phyloP scores from a whole-genome alignment of 2,113 vertebrate species.

The Xiphophorus couchianus region DNA sequence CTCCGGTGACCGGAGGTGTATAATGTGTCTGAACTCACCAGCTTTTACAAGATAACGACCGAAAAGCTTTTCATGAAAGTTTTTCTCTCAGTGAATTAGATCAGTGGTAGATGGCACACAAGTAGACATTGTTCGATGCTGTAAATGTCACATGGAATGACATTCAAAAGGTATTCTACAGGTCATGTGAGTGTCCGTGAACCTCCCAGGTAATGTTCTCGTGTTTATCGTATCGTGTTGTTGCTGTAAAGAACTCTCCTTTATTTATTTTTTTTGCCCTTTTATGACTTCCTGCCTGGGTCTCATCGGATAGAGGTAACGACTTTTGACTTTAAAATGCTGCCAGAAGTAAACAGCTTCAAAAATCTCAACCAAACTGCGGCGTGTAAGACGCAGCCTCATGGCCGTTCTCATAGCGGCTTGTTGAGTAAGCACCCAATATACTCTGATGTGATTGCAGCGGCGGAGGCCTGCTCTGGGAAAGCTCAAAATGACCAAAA shows the following conservation, averaged over 20 bases:
- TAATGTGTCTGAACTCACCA: background rate
- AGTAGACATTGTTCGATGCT: background rate
- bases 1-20: background rate
- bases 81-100: background rate
- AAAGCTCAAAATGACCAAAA: conserved; percentile 13
- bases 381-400: background rate
- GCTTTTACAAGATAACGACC: background rate
- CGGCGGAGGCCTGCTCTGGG: background rate
- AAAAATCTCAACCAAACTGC: background rate
- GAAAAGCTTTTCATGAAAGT: background rate
- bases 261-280: background rate
- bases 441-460: conserved; percentile 6
- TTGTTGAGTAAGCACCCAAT: conserved; percentile 7
- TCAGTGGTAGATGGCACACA: background rate
- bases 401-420: background rate
- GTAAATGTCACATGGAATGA: background rate
- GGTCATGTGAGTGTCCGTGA: background rate
- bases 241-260: background rate
- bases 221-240: background rate
- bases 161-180: background rate
- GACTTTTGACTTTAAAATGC: background rate
- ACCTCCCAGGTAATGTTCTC: background rate
- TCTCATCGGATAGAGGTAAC: background rate
- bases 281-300: background rate
- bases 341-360: background rate